phyloP scores from a whole-genome alignment of 2,888 invertebrate species.

The Morpho helenor region DNA sequence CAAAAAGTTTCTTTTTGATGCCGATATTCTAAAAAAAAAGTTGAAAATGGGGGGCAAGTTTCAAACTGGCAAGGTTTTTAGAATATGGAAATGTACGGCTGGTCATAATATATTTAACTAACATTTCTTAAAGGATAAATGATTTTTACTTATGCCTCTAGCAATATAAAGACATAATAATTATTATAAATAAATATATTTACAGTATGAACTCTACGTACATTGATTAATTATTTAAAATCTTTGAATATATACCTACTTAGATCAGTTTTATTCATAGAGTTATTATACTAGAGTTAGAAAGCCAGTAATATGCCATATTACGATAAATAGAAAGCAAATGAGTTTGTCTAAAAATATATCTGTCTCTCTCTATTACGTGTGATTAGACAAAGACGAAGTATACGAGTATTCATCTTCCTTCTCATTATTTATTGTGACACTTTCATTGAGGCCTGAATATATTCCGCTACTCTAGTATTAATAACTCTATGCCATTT shows the following conservation, averaged over 20 bases:
- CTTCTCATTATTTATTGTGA: too few relatives aligned
- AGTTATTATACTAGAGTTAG: too few relatives aligned
- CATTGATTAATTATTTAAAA: background rate
- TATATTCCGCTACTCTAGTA: too few relatives aligned
- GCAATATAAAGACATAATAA: background rate
- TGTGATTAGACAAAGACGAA: too few relatives aligned
- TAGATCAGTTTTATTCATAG: background rate
- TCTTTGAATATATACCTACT: background rate
- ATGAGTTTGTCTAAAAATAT: too few relatives aligned
- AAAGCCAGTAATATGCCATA: too few relatives aligned
- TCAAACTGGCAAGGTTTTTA: background rate
- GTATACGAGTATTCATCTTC: too few relatives aligned
- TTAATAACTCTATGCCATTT: too few relatives aligned
- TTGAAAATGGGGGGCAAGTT: constrained; percentile 2
- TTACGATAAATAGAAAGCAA: too few relatives aligned
- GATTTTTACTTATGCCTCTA: background rate
- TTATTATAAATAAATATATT: constrained; percentile 6
- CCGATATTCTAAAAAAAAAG: background rate
- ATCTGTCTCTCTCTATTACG: too few relatives aligned
- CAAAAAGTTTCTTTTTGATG: background rate
- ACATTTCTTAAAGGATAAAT: background rate
- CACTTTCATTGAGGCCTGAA: too few relatives aligned
- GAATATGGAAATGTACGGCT: too few relatives aligned
- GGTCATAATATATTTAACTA: background rate
- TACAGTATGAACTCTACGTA: background rate